These are phyloP conservation scores for Limosa lapponica DNA, from an alignment of 2,797 vertebrate genomes.

Conservation along the genomic window DNA sequence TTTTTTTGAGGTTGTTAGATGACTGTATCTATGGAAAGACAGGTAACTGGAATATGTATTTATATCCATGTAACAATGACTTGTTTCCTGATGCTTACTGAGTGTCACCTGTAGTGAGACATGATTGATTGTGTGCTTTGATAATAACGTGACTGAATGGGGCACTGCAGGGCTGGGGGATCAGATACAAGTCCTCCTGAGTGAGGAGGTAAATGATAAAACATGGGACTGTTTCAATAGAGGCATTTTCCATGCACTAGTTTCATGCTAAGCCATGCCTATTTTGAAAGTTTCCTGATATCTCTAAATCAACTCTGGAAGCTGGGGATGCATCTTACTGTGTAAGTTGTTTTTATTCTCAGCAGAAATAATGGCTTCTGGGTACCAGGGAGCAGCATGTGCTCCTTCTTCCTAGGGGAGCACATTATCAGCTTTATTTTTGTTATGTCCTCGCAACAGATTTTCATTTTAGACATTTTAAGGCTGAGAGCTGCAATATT, in stretches of 20 bases:
- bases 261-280: background rate
- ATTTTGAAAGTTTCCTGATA: background rate
- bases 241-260: background rate
- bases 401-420: background rate
- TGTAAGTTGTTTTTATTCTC: background rate
- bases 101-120: background rate
- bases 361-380: background rate
- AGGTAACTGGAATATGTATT: background rate
- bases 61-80: background rate
- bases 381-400: background rate
- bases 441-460: background rate
- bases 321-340: background rate
- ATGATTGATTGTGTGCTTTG: background rate
- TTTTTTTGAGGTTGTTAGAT: background rate
- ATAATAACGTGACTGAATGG: background rate
- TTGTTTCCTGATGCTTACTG: background rate
- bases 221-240: background rate
- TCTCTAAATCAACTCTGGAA: background rate
- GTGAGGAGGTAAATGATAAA: background rate
- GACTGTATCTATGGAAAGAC: background rate
- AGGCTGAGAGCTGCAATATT: background rate
- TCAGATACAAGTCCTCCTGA: background rate
- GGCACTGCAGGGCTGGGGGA: background rate
- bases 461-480: slow-evolving; percentile 39
- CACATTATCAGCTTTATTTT: slow-evolving; percentile 31